A percentile compares a stretch with the other conserved stretches of the same genome.
Evolutionary conservation across 1,140 invertebrate species (phyloP).

Genomic region (Alviniconcha marisindica): DNA sequence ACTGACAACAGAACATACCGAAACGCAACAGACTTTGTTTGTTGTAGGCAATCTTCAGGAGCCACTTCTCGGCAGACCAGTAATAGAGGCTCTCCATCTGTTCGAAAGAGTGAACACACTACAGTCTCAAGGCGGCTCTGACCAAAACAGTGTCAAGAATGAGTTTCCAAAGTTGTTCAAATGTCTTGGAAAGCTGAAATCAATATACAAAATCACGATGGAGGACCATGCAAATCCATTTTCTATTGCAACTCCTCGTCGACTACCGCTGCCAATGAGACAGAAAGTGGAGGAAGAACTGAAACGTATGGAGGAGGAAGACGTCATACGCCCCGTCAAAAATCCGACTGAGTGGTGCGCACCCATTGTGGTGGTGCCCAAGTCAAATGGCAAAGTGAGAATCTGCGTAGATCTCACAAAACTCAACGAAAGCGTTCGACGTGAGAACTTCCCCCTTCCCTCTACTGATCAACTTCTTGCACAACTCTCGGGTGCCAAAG

Average conservation of each 20-base stretch:
- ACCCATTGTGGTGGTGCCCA: neutral
- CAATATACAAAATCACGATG: neutral
- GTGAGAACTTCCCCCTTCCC: neutral
- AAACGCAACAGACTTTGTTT: neutral
- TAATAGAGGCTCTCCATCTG: neutral
- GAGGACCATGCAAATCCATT: neutral
- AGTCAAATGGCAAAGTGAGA: neutral
- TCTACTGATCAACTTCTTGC: neutral
- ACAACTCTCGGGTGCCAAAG: neutral
- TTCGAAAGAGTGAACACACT: neutral
- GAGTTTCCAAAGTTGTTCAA: neutral
- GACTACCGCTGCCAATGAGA: neutral
- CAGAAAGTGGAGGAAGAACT: neutral
- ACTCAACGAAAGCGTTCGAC: neutral
- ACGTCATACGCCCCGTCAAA: neutral
- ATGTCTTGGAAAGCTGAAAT: neutral
- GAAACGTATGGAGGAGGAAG: neutral
- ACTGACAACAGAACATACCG: neutral
- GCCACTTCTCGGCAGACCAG: neutral
- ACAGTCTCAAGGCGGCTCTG: neutral
- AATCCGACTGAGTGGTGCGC: neutral
- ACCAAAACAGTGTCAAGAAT: neutral
- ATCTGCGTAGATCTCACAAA: neutral
- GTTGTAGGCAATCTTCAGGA: neutral
- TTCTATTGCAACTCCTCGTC: neutral